These are phyloP conservation scores for Dione juno DNA, from an alignment of 2,888 invertebrate genomes.

Conservation along the genomic window DNA sequence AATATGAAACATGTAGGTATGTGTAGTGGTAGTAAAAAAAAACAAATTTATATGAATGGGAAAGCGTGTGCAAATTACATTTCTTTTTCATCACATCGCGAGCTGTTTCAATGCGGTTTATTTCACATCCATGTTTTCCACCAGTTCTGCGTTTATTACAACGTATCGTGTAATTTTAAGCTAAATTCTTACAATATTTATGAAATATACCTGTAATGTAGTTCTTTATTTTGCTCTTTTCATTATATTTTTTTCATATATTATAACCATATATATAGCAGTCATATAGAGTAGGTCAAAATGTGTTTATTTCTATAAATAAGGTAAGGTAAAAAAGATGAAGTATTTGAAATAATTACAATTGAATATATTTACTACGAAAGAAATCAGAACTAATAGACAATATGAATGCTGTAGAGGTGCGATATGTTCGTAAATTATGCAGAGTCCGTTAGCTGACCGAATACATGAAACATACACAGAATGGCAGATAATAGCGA, in stretches of 20 bases:
- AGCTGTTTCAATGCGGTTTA: conserved; percentile 22
- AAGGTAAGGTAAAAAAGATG: too few relatives aligned
- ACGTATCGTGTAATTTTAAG: conserved; percentile 17
- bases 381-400: too few relatives aligned
- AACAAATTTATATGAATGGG: conserved; percentile 18
- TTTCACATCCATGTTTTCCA: conserved; percentile 21
- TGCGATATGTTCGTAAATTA: too few relatives aligned
- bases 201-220: background rate
- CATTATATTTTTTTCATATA: conserved; percentile 4
- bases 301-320: too few relatives aligned
- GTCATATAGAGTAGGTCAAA: background rate
- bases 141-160: conserved; percentile 5
- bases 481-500: too few relatives aligned
- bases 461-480: too few relatives aligned
- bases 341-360: too few relatives aligned
- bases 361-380: too few relatives aligned
- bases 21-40: background rate
- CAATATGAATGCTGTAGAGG: too few relatives aligned
- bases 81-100: conserved; percentile 23
- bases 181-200: conserved; percentile 12
- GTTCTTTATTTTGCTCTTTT: background rate
- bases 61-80: conserved; percentile 16
- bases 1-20: background rate
- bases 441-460: too few relatives aligned
- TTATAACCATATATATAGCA: too few relatives aligned